Base-by-base conservation (phyloP, 2,888 invertebrate species). In the Aplocera efformata region DNA sequence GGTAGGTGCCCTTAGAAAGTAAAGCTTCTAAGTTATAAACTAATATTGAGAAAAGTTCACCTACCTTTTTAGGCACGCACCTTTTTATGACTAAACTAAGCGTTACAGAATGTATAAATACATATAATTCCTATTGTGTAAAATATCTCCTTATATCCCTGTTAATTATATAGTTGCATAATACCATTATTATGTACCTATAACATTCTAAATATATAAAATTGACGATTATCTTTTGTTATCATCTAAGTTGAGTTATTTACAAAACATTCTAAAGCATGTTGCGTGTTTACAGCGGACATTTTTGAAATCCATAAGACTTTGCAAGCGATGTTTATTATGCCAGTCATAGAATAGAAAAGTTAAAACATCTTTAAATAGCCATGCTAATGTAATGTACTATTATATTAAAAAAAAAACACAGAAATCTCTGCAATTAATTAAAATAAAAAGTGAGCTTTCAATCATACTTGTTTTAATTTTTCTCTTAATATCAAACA, bases 191-290 rank as follows among this genome's bases (percentile, higher is more conserved):
- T 54, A 56, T 60, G 50, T 34, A 32, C 11, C 10, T 40, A 37
- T 41, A 25, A 40, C 32, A 10, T 33, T 25, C 44, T 49, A 46
- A 43, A 38, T 32, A 17, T 17, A 17, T 24, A 26, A 23, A 48
- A 44, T 26, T 44, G 42, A 57, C 47, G 48, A 51, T 57, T 61
- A 46, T 49, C 50, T 63, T 67, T 41, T 48, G 47, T 50, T 48
- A 34, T 44, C 30, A 30, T 37, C 32, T 57, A 56, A 51, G 56
- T 66, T 72, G 53, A 66, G 62, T 67, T 77, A 68, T 66, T 60
- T 56, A 72, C 66, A 67, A 76, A 73, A 72, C 56, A 66, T 60
- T 66, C 55, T 69, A 69, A 73, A 68, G 78, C 79, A 78, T 80
- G 77, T 73, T 76, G 78, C 72, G 80, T 77, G 76, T 76, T 63